Evolutionary conservation across 2,888 invertebrate genomes (phyloP).

Genomic region (Lagria hirta): DNA sequence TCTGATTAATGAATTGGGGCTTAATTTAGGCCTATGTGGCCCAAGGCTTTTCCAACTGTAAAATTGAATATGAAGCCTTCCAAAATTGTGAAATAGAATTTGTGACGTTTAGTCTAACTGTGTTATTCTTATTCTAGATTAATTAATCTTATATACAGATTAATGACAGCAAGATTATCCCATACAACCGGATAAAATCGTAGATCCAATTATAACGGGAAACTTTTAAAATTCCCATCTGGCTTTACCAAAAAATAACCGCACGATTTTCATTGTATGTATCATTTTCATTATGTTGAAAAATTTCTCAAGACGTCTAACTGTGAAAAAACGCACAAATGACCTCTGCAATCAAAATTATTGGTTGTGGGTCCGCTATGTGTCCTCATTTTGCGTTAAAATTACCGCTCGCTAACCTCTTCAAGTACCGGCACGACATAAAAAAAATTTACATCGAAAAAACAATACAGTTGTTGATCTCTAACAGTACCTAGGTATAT

Average conservation of each 20-base stretch:
- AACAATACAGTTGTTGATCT: constrained; percentile 12
- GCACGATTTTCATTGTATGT: constrained; percentile 21
- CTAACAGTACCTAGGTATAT: constrained; percentile 23
- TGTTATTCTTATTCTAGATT: no score
- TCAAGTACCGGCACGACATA: constrained; percentile 16
- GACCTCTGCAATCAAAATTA: constrained; percentile 36
- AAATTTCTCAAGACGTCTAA: constrained; percentile 14
- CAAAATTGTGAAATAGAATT: no score
- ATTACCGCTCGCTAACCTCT: constrained; percentile 27
- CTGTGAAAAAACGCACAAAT: constrained; percentile 31
- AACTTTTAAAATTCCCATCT: no score
- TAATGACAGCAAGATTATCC: no score
- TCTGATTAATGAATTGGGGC: no score
- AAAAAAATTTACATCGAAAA: constrained; percentile 21
- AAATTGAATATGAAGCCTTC: no score
- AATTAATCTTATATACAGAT: no score
- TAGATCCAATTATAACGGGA: no score
- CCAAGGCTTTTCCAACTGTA: no score
- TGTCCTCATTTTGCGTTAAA: constrained; percentile 39
- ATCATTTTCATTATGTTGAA: constrained; percentile 20
- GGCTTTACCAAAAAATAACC: constrained; percentile 18
- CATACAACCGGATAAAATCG: no score
- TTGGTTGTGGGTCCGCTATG: constrained; percentile 36
- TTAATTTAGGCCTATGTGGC: no score
- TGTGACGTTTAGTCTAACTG: no score